These are phyloP conservation scores for Ephestia elutella DNA, from an alignment of 1,140 invertebrate genomes.

Conservation along the genomic window DNA sequence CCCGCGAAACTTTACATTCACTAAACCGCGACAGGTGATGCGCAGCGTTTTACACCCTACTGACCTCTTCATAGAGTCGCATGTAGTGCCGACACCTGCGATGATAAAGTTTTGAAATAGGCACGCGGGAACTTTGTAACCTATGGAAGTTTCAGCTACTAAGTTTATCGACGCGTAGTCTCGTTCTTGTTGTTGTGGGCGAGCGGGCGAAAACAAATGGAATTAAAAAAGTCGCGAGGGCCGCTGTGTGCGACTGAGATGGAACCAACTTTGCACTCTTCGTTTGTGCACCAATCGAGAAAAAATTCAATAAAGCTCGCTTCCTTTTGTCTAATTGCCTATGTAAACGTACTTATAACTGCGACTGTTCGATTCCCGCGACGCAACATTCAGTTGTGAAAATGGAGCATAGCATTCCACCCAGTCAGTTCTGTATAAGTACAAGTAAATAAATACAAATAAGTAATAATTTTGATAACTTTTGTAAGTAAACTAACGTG, in stretches of 20 bases:
- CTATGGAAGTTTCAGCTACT: constrained; percentile 20
- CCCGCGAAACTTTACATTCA: constrained; percentile 51
- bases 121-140: constrained; percentile 31
- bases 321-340: constrained; percentile 70
- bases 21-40: constrained; percentile 36
- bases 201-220: constrained; percentile 35
- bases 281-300: constrained; percentile 68
- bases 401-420: constrained; percentile 36
- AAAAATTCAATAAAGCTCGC: constrained; percentile 71
- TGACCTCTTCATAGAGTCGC: constrained; percentile 22
- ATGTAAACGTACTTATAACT: constrained; percentile 58
- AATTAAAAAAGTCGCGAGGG: constrained; percentile 50
- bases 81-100: constrained; percentile 19
- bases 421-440: constrained; percentile 11
- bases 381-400: constrained; percentile 37
- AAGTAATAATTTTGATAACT: not conserved
- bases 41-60: constrained; percentile 33
- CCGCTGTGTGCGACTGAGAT: constrained; percentile 46
- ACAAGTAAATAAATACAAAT: constrained; percentile 14
- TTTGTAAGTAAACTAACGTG: not conserved
- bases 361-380: constrained; percentile 36
- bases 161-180: constrained; percentile 21
- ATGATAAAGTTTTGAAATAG: constrained; percentile 48
- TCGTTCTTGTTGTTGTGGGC: constrained; percentile 12
- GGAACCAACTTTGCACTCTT: constrained; percentile 56